phyloP scores from a whole-genome alignment of 2,113 vertebrate species.

The Choloepus hoffmanni region DNA sequence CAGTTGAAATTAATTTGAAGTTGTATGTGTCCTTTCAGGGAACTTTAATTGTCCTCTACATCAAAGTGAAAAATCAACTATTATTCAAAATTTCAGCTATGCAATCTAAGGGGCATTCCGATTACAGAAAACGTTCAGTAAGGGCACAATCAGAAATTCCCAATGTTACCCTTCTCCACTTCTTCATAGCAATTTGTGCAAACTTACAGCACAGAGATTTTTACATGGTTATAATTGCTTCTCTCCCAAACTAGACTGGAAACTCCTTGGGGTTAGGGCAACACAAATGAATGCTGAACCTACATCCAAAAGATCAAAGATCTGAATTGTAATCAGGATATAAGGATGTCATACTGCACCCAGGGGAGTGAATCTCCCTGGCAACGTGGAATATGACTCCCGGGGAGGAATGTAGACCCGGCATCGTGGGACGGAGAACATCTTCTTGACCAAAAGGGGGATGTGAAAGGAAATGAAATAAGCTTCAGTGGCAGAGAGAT shows the following conservation, averaged over 20 bases:
- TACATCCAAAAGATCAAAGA: neutral
- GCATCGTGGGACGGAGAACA: too few species aligned
- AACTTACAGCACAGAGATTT: neutral
- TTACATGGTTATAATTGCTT: neutral
- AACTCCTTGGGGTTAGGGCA: neutral
- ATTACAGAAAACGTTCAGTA: conserved; percentile 15
- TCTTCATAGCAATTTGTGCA: neutral
- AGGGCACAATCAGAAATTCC: neutral
- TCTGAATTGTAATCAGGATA: neutral
- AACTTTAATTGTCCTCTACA: neutral
- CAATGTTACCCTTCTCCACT: neutral
- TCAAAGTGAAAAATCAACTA: neutral
- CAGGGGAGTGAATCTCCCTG: too few species aligned
- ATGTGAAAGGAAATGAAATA: too few species aligned
- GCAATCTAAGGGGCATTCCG: neutral
- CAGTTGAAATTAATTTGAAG: conserved; percentile 38
- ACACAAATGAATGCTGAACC: neutral
- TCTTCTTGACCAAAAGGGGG: too few species aligned
- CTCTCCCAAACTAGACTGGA: neutral
- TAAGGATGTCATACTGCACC: neutral
- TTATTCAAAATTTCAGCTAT: conserved; percentile 2
- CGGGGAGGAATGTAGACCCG: too few species aligned
- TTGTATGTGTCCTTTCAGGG: neutral
- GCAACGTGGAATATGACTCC: too few species aligned
- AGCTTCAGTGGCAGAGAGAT: too few species aligned